Evolutionary conservation across 2,797 vertebrate genomes (phyloP), one percentile per base, ranked within the genome.

Genomic region (Acrossocheilus fasciatus): DNA sequence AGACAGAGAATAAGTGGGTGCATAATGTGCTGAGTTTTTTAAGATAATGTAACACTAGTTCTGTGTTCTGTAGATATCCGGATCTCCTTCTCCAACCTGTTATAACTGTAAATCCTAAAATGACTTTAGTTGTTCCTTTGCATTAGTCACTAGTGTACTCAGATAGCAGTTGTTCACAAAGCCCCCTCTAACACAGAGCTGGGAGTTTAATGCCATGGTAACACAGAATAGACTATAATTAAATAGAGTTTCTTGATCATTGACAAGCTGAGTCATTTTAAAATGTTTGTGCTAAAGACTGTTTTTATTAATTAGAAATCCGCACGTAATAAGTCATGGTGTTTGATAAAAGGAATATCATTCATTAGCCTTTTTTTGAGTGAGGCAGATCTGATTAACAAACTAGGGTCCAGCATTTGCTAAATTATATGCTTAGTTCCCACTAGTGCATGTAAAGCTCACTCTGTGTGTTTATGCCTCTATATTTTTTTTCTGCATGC

Each of bases 191-290:
- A 64, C 23, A 57, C 30, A 3, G 6, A 66, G 36, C 66, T 72
- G 18, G 26, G 4, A 72, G 5, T 70, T 30, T 59, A 79, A 79
- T 70, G 39, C 50, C 84, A 85, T 79, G 84, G 66, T 80, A 79
- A 72, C 69, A 72, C 84, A 45, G 15, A 80, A 70, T 72, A 47
- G 64, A 59, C 76, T 59, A 79, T 47, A 85, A 72, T 79, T 18
- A 85, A 84, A 78, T 41, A 10, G 6, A 70, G 79, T 64, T 45
- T 78, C 11, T 68, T 23, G 47, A 57, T 77, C 54, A 85, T 18
- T 57, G 62, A 15, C 23, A 52, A 18, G 50, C 15, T 78, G 34
- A 26, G 34, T 57, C n/a, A 64, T 52, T 85, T 70, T 78, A 20
- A 85, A 39, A 43, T 59, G 14, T 70, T 47, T 54, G 23, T 57